Conservation (phyloP, 2,888 invertebrate species). For the Pyrgus malvae region DNA sequence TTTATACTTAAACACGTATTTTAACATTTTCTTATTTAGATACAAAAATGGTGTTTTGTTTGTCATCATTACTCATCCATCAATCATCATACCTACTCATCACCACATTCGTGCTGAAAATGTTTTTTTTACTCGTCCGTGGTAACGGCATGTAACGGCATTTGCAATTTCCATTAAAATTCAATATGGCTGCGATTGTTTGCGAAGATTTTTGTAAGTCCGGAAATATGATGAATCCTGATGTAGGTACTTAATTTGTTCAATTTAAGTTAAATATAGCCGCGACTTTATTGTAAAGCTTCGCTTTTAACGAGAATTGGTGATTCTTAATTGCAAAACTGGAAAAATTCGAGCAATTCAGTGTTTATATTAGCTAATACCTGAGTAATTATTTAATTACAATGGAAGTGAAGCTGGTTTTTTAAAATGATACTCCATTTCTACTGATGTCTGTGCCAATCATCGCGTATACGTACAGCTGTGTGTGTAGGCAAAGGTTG, state of each 20-base stretch:
- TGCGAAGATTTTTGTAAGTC: neutral
- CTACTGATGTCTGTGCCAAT: conserved; percentile 45
- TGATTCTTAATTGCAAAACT: conserved; percentile 4
- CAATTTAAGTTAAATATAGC: too few species aligned
- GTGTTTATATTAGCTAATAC: conserved; percentile 17
- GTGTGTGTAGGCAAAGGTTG: conserved; percentile 46
- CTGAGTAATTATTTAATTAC: conserved; percentile 32
- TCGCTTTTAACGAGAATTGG: too few species aligned
- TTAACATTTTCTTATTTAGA: too few species aligned
- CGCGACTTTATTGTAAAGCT: too few species aligned
- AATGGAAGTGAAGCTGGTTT: conserved; percentile 26
- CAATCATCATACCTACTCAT: too few species aligned
- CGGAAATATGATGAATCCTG: too few species aligned
- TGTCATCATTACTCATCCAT: too few species aligned
- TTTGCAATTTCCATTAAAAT: neutral
- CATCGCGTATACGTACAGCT: conserved; percentile 69
- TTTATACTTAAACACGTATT: too few species aligned
- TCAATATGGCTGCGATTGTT: neutral
- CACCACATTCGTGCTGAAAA: neutral
- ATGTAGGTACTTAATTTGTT: too few species aligned
- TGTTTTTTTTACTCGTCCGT: neutral
- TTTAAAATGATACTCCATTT: conserved; percentile 24
- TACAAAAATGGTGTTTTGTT: too few species aligned
- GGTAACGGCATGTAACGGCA: neutral
- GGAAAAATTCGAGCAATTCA: conserved; percentile 4